These are phyloP conservation scores for Pentalonia nigronervosa DNA, from an alignment of 1,140 invertebrate genomes.

Conservation along the genomic window DNA sequence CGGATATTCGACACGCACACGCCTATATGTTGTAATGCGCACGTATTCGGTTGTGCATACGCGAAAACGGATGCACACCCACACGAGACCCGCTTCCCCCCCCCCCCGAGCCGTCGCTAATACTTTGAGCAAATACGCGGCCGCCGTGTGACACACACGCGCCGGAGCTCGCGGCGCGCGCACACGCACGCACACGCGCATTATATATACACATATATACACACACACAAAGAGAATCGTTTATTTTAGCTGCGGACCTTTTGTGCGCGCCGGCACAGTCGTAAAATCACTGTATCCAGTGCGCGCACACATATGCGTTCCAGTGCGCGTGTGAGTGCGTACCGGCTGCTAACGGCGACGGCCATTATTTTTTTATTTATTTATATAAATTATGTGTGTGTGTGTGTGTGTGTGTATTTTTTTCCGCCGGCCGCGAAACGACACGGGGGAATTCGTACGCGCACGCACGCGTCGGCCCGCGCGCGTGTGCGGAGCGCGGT, in stretches of 20 bases:
- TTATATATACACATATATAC: neutral
- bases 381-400: neutral
- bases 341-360: slow-evolving; percentile 20
- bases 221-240: slow-evolving; percentile 34
- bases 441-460: neutral
- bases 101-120: neutral
- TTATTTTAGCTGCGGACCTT: slow-evolving; percentile 39
- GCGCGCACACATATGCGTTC: neutral
- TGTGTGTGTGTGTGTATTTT: no score
- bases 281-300: slow-evolving; percentile 13
- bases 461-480: no score
- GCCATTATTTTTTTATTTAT: slow-evolving; percentile 29
- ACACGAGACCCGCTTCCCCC: neutral
- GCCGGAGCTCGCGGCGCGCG: neutral
- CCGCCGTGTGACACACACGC: neutral
- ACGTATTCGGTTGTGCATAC: neutral
- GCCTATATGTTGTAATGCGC: neutral
- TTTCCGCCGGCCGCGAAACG: neutral
- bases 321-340: neutral
- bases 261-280: neutral
- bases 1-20: neutral
- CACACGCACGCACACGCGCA: neutral
- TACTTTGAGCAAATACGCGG: slow-evolving; percentile 36
- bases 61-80: neutral
- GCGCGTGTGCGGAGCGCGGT: no score